Conservation (phyloP, 2,113 vertebrate genomes). For the Eolophus roseicapilla region DNA sequence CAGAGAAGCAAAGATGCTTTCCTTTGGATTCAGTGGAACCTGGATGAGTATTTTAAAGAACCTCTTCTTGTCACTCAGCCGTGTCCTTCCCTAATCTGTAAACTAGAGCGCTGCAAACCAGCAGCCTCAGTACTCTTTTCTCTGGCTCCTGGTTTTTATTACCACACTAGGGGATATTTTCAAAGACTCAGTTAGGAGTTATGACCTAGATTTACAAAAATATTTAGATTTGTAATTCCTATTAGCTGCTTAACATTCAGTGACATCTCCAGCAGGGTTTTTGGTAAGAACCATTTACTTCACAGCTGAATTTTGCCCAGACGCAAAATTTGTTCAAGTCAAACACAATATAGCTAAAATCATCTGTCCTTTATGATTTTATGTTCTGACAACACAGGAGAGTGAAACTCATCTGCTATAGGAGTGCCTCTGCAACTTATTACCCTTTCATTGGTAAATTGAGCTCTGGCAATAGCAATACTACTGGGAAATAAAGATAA, state of each 20-base stretch:
- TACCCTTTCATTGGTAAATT: conserved; percentile 75
- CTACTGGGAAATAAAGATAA: conserved; percentile 78
- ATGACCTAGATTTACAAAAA: conserved; percentile 10
- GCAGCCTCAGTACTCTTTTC: background rate
- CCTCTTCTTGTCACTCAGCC: background rate
- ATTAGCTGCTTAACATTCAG: background rate
- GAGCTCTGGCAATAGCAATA: conserved; percentile 72
- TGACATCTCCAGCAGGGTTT: background rate
- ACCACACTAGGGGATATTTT: background rate
- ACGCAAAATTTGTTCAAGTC: background rate
- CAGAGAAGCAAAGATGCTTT: background rate
- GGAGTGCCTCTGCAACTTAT: conserved; percentile 68
- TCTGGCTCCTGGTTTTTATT: background rate
- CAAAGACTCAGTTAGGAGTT: background rate
- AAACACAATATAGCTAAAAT: conserved; percentile 45
- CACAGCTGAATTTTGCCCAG: background rate
- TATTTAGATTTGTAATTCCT: background rate
- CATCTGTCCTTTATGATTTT: conserved; percentile 40
- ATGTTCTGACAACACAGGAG: conserved; percentile 60
- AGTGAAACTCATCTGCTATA: conserved; percentile 67
- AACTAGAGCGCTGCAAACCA: background rate
- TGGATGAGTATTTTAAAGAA: background rate
- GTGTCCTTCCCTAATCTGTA: background rate
- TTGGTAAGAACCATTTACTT: background rate
- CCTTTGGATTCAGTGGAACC: background rate